phyloP scores from a whole-genome alignment of 2,888 invertebrate genomes.

The Campoplex nolae region DNA sequence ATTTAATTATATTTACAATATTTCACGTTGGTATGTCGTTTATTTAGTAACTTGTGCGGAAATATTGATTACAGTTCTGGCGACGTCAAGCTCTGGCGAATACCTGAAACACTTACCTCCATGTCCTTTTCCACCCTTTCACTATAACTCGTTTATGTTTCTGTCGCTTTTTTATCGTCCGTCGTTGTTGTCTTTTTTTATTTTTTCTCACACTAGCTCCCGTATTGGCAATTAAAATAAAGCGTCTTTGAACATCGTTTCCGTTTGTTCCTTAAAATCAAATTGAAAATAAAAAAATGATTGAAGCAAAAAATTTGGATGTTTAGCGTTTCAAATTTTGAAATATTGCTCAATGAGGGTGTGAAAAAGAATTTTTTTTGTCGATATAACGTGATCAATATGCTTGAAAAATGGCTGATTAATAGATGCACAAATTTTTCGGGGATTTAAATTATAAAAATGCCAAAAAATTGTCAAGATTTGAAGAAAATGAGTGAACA shows the following conservation, averaged over 20 bases:
- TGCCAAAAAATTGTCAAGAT: not conserved
- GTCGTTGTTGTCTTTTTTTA: slow-evolving; percentile 25
- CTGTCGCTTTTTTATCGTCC: slow-evolving; percentile 69
- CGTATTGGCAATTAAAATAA: not conserved
- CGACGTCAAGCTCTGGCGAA: slow-evolving; percentile 89
- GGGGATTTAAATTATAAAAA: not conserved
- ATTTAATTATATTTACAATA: not conserved
- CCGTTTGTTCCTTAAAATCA: not conserved
- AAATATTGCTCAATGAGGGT: not conserved
- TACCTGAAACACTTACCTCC: slow-evolving; percentile 84
- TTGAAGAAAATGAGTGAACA: not conserved
- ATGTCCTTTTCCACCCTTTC: slow-evolving; percentile 85
- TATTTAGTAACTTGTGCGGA: slow-evolving; percentile 77
- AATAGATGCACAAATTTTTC: not conserved
- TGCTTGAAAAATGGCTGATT: not conserved
- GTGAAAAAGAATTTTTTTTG: not conserved
- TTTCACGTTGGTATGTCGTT: slow-evolving; percentile 32
- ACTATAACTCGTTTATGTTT: slow-evolving; percentile 82
- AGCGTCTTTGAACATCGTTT: not conserved
- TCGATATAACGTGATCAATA: not conserved
- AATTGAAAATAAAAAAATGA: not conserved
- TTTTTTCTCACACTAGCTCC: slow-evolving; percentile 1
- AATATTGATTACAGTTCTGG: slow-evolving; percentile 88
- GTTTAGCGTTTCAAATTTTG: not conserved
- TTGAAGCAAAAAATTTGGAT: not conserved